These are phyloP conservation scores for Anomalospiza imberbis DNA, from an alignment of 2,797 vertebrate species.

Conservation along the genomic window DNA sequence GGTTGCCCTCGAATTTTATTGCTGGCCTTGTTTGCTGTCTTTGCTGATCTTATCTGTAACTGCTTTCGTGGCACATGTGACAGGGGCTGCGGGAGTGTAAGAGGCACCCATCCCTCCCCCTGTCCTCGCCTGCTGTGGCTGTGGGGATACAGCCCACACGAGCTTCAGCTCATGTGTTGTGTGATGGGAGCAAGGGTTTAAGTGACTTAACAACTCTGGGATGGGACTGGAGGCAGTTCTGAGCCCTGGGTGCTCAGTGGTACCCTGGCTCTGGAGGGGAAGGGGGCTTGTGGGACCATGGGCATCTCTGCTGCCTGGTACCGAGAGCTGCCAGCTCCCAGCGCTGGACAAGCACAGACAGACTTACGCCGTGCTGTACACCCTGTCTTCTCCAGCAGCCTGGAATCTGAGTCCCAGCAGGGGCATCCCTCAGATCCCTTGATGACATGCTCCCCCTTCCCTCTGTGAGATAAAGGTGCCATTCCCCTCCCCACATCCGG, in stretches of 20 bases:
- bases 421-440: background rate
- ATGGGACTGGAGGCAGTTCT: background rate
- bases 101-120: background rate
- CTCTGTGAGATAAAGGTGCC: background rate
- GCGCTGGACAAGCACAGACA: background rate
- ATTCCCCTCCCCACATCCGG: accelerated
- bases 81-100: background rate
- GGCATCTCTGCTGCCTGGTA: background rate
- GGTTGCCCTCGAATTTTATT: background rate
- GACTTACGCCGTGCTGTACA: accelerated
- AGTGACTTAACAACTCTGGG: background rate
- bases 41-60: conserved; percentile 37
- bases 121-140: background rate
- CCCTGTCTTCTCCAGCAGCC: background rate
- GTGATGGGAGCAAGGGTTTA: background rate
- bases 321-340: background rate
- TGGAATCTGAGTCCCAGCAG: accelerated
- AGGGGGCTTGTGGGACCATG: accelerated
- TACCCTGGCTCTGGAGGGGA: accelerated
- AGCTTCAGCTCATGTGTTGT: accelerated
- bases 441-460: accelerated
- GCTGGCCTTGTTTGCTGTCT: conserved; percentile 27
- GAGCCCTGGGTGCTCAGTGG: accelerated
- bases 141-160: accelerated
- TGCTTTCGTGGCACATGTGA: conserved; percentile 11